A percentile compares a stretch with the other conserved stretches of the same genome.
Evolutionary conservation across 2,797 vertebrate genomes (phyloP).

Genomic region (Lepilemur septentrionalis): DNA sequence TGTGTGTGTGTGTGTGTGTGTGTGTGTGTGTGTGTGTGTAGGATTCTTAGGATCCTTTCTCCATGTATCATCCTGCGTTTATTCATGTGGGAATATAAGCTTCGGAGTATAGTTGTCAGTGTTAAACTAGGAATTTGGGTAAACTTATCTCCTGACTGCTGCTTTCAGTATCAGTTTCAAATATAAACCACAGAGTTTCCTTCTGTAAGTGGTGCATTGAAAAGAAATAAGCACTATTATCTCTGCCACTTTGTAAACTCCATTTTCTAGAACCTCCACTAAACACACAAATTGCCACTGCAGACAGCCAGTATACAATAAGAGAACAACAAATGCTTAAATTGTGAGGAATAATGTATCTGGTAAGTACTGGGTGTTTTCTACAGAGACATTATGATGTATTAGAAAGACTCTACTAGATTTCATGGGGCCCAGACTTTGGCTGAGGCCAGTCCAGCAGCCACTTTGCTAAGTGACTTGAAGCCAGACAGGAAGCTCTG

Average conservation of each 20-base stretch:
- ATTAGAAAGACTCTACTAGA: background rate
- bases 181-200: background rate
- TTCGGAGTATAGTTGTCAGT: background rate
- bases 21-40: background rate
- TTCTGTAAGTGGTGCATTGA: background rate
- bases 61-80: background rate
- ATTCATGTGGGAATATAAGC: background rate
- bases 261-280: background rate
- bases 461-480: background rate
- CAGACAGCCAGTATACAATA: background rate
- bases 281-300: background rate
- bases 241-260: background rate
- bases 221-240: background rate
- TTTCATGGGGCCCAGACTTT: background rate
- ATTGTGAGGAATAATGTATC: background rate
- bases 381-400: background rate
- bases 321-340: background rate
- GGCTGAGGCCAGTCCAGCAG: background rate
- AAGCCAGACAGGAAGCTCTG: background rate
- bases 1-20: background rate
- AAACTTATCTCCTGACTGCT: background rate
- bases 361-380: background rate
- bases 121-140: background rate
- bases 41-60: background rate
- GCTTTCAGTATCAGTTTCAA: slow-evolving; percentile 28